A percentile compares a stretch with the other conserved stretches of the same genome.
Evolutionary conservation across 2,113 vertebrate species (phyloP).

Genomic region (Furnarius figulus): DNA sequence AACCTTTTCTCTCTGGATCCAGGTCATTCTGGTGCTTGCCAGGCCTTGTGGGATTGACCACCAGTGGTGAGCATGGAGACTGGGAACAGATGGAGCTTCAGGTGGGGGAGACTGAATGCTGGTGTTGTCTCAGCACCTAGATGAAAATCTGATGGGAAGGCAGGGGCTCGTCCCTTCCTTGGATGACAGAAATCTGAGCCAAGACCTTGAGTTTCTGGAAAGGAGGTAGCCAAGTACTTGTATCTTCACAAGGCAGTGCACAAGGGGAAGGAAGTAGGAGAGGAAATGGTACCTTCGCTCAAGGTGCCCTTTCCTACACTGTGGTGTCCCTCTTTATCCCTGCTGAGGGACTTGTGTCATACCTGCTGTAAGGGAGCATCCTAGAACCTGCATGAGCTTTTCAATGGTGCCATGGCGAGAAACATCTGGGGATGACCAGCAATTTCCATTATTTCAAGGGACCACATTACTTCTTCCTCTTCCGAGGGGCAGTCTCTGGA

Average conservation of each 20-base stretch:
- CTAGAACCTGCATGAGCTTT: background rate
- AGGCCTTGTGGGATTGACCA: background rate
- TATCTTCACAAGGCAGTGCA: background rate
- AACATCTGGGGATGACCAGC: background rate
- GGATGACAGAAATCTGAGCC: background rate
- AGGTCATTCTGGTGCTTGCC: background rate
- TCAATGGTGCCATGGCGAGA: background rate
- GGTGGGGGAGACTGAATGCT: accelerated
- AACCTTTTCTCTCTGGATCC: background rate
- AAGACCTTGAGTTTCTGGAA: background rate
- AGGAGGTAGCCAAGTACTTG: background rate
- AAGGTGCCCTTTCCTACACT: background rate
- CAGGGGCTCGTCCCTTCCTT: background rate
- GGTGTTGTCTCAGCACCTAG: background rate
- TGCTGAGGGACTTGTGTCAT: background rate
- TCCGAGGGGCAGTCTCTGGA: background rate
- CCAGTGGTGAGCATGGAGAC: background rate
- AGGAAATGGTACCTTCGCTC: background rate
- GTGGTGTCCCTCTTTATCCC: background rate
- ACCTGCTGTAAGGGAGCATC: background rate
- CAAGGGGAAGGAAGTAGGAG: background rate
- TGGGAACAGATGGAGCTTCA: background rate
- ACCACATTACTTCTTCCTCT: background rate
- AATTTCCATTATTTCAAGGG: background rate
- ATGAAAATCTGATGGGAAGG: background rate